Percentiles rank a stretch among this genome's conserved stretches.
These are phyloP conservation scores for Troglohyphantes excavatus DNA, from an alignment of 2,888 invertebrate species.

Conservation along the genomic window DNA sequence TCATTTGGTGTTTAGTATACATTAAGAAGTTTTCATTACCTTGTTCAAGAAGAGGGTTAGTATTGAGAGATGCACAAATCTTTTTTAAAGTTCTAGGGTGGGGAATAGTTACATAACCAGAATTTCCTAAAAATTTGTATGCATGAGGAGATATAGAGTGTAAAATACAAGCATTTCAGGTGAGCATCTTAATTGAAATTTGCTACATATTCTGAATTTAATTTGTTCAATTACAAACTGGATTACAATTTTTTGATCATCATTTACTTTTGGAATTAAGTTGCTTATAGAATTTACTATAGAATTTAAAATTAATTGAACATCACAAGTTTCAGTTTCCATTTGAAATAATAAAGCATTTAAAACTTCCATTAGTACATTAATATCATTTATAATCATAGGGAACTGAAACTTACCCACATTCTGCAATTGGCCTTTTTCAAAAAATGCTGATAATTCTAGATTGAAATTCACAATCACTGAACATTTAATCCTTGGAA, in stretches of 20 bases:
- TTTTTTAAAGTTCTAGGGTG: neutral
- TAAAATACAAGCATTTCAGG: constrained; percentile 12
- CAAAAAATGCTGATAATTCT: too few species aligned
- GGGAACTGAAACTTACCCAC: constrained; percentile 1
- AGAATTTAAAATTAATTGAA: neutral
- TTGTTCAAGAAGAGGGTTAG: neutral
- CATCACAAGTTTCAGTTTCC: neutral
- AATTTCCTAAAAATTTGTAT: neutral
- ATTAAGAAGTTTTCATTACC: neutral
- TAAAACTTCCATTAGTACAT: neutral
- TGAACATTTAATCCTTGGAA: too few species aligned
- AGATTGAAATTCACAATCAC: too few species aligned
- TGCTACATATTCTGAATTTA: neutral
- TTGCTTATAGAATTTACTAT: neutral
- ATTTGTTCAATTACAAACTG: neutral
- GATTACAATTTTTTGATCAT: neutral
- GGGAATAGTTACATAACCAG: neutral
- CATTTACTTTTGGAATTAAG: neutral
- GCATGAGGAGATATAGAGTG: neutral
- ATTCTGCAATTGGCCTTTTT: neutral
- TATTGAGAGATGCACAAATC: neutral
- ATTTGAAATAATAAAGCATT: neutral
- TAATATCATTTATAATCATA: neutral
- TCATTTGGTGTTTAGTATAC: neutral
- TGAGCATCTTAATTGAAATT: neutral